These are phyloP conservation scores for Vidua chalybeata DNA, from an alignment of 2,113 vertebrate genomes.

Conservation along the genomic window DNA sequence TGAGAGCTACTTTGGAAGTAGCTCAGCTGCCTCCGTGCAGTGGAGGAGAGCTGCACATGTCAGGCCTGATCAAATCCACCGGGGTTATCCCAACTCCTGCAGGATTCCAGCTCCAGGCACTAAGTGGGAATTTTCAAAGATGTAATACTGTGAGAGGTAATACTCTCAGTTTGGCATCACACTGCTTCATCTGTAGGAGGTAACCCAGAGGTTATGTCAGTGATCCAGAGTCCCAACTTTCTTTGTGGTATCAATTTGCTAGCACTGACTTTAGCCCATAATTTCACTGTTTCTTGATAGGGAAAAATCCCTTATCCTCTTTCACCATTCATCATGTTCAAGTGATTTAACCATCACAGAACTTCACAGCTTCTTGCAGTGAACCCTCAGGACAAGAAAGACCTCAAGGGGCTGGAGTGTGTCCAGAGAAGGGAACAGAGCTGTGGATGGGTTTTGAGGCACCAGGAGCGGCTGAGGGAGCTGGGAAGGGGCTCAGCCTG, in stretches of 20 bases:
- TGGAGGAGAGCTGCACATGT: neutral
- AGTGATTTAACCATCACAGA: neutral
- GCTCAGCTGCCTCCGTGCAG: rapidly evolving
- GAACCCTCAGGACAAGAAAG: neutral
- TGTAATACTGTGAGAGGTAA: neutral
- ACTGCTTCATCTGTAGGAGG: neutral
- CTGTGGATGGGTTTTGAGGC: neutral
- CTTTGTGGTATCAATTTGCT: neutral
- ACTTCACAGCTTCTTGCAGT: neutral
- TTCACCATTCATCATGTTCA: neutral
- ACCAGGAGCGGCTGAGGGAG: neutral
- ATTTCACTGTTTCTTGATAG: neutral
- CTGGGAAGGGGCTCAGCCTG: neutral
- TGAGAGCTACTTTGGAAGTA: neutral
- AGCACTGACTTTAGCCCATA: neutral
- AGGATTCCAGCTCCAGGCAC: neutral
- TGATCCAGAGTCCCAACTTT: neutral
- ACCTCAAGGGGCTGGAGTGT: rapidly evolving
- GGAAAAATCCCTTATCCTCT: neutral
- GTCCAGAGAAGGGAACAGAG: neutral
- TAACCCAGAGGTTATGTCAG: neutral
- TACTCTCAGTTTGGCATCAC: neutral
- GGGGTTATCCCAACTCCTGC: neutral
- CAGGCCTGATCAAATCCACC: neutral
- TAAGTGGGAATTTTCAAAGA: neutral